Conservation (phyloP, 1,140 invertebrate genomes). For the Saccostrea glomerata region DNA sequence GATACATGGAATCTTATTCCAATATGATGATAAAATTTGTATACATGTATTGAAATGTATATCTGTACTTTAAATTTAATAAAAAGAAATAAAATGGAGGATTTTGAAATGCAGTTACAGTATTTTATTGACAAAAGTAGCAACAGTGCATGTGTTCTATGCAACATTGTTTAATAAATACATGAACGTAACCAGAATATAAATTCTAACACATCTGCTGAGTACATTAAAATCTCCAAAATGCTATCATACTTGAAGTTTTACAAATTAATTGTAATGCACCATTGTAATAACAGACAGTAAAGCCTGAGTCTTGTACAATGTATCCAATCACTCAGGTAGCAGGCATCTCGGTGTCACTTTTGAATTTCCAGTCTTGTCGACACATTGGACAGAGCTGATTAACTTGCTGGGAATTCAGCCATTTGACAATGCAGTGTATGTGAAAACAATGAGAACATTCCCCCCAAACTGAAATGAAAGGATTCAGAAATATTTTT, state of each 20-base stretch:
- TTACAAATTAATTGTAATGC: not conserved
- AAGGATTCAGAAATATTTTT: too few relatives aligned
- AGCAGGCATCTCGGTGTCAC: not conserved
- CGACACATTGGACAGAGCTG: constrained; percentile 99
- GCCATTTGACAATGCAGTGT: constrained; percentile 99
- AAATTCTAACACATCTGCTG: too few relatives aligned
- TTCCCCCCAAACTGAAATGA: constrained; percentile 93
- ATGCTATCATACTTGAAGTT: not conserved
- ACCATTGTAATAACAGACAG: not conserved
- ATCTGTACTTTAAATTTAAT: too few relatives aligned
- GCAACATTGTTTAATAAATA: too few relatives aligned
- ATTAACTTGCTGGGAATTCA: constrained; percentile 96
- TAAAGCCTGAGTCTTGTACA: not conserved
- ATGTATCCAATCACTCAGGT: not conserved
- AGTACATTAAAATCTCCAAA: not conserved
- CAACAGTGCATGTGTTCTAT: too few relatives aligned
- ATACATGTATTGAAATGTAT: too few relatives aligned
- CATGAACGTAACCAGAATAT: too few relatives aligned
- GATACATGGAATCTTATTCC: too few relatives aligned
- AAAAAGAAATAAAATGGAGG: too few relatives aligned
- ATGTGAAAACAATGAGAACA: constrained; percentile 99
- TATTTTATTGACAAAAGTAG: too few relatives aligned
- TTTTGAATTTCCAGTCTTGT: constrained; percentile 98
- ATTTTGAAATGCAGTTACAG: too few relatives aligned
- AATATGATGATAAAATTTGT: too few relatives aligned